These are phyloP conservation scores for Brachymystax lenok DNA, from an alignment of 2,797 vertebrate genomes.

Conservation along the genomic window DNA sequence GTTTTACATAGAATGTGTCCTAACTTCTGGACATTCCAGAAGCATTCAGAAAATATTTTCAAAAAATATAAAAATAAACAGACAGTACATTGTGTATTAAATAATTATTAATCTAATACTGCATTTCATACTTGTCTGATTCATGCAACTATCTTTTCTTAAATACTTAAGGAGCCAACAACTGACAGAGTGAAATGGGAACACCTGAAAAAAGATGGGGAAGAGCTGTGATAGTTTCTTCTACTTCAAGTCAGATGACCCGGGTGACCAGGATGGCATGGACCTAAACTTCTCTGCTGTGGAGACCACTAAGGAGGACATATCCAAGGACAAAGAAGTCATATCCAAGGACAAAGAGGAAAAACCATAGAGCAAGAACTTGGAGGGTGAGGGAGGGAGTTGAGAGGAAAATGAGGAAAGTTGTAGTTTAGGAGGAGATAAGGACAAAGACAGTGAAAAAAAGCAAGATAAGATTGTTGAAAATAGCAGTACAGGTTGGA, in stretches of 20 bases:
- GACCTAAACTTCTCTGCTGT: slow-evolving; percentile 16
- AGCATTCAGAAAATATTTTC: background rate
- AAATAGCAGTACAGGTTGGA: slow-evolving; percentile 8
- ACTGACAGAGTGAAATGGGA: slow-evolving; percentile 42
- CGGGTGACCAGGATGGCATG: slow-evolving; percentile 34
- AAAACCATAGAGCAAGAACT: slow-evolving; percentile 1
- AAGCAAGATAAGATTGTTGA: slow-evolving; percentile 5
- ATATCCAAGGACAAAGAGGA: slow-evolving; percentile 24
- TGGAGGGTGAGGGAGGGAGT: background rate
- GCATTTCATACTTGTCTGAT: slow-evolving; percentile 8
- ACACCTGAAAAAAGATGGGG: slow-evolving; percentile 40
- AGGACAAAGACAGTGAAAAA: slow-evolving; percentile 28
- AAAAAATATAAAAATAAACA: slow-evolving; percentile 15
- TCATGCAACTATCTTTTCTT: background rate
- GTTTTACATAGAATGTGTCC: background rate
- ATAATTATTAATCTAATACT: background rate
- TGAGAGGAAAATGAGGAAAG: slow-evolving; percentile 40
- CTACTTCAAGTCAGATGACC: slow-evolving; percentile 42
- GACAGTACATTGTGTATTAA: slow-evolving; percentile 28
- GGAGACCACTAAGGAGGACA: background rate
- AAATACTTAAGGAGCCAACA: slow-evolving; percentile 10
- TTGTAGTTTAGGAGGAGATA: slow-evolving; percentile 48
- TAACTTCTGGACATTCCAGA: background rate
- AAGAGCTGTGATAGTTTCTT: slow-evolving; percentile 47
- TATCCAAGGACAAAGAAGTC: slow-evolving; percentile 55